Percentiles rank a stretch among this genome's conserved stretches.
Conservation (phyloP, 2,113 vertebrate species). For the Colius striatus region DNA sequence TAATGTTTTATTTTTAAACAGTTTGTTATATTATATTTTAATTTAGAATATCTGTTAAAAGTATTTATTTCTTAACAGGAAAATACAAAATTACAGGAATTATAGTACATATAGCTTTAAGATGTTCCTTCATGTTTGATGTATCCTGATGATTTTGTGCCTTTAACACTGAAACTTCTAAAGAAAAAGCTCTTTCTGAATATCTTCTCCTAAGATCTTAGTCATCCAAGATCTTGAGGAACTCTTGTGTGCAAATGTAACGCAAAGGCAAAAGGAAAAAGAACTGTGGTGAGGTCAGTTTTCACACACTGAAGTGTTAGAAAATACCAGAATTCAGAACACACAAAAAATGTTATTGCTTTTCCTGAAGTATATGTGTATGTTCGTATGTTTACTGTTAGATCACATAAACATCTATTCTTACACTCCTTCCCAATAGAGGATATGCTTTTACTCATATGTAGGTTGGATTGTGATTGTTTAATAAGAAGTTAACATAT, state of each 20-base stretch:
- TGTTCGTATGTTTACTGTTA: background rate
- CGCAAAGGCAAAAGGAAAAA: background rate
- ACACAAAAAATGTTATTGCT: background rate
- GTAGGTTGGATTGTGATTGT: background rate
- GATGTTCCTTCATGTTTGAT: background rate
- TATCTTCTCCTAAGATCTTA: background rate
- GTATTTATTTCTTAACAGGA: background rate
- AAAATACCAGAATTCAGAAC: background rate
- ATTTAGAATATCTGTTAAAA: background rate
- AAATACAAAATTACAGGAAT: background rate
- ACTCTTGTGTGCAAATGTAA: background rate
- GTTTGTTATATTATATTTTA: background rate
- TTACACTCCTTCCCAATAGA: background rate
- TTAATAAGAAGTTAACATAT: background rate
- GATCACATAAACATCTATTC: background rate
- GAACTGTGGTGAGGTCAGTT: background rate
- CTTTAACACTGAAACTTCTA: background rate
- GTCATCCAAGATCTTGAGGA: background rate
- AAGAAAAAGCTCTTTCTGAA: background rate
- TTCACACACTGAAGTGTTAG: background rate
- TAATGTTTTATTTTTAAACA: background rate
- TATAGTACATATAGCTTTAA: fast-evolving
- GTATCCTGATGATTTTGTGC: background rate
- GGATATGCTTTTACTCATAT: background rate
- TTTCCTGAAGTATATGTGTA: fast-evolving